Evolutionary conservation across 2,888 invertebrate genomes (phyloP).

Genomic region (Acleris sparsana): DNA sequence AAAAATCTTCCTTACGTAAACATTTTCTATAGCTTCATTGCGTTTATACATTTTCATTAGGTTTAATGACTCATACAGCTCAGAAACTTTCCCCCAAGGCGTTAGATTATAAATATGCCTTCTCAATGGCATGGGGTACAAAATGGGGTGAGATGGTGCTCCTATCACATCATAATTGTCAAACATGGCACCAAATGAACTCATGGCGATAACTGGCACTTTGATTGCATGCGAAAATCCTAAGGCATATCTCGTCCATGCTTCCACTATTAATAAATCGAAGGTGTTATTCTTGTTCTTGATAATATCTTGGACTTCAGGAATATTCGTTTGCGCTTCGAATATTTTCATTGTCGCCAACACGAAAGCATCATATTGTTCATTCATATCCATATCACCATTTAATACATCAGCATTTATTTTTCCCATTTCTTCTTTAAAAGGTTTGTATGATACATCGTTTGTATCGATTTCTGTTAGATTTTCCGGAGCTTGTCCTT

Average conservation of each 20-base stretch:
- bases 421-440: background rate
- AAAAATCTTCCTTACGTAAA: constrained; percentile 42
- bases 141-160: constrained; percentile 23
- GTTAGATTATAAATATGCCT: constrained; percentile 11
- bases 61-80: no score
- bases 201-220: background rate
- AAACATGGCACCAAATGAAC: background rate
- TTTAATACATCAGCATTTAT: background rate
- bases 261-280: constrained; percentile 2
- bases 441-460: constrained; percentile 30
- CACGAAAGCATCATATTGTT: background rate
- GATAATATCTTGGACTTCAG: background rate
- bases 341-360: background rate
- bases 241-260: background rate
- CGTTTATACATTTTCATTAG: no score
- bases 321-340: background rate
- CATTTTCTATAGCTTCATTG: constrained; percentile 35
- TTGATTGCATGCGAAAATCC: constrained; percentile 4
- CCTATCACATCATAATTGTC: constrained; percentile 15
- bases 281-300: background rate
- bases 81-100: constrained; percentile 5
- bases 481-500: constrained; percentile 36
- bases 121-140: constrained; percentile 13
- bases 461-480: constrained; percentile 48
- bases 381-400: background rate